Percentiles rank a stretch among this genome's conserved stretches.
Evolutionary conservation across 2,113 vertebrate genomes (phyloP).

Genomic region (Scomber japonicus): DNA sequence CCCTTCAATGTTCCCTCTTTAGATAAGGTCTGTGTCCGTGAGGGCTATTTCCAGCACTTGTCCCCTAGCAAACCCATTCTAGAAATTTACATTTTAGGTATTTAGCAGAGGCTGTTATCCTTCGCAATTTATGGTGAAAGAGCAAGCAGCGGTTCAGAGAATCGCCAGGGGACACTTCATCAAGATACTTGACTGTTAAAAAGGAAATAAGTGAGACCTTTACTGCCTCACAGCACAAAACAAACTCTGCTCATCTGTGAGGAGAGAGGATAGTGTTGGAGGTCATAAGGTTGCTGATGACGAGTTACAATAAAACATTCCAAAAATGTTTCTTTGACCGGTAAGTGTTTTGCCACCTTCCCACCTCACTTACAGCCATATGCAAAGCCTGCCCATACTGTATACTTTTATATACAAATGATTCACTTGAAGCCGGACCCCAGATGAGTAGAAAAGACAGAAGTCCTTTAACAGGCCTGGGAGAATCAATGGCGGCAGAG

Average conservation of each 20-base stretch:
- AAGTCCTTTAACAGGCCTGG: constrained; percentile 17
- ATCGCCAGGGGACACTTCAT: constrained; percentile 30
- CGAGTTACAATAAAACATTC: background rate
- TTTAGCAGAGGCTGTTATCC: constrained; percentile 41
- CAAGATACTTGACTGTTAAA: constrained; percentile 25
- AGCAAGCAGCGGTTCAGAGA: constrained; percentile 17
- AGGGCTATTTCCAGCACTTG: constrained; percentile 30
- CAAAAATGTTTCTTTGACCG: background rate
- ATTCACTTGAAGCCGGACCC: constrained; percentile 39
- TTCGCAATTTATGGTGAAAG: constrained; percentile 18
- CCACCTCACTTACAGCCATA: background rate
- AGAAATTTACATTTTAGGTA: constrained; percentile 42
- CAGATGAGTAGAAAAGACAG: constrained; percentile 33
- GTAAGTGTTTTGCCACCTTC: background rate
- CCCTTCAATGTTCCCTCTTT: constrained; percentile 26
- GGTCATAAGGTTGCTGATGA: background rate
- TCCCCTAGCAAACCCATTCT: constrained; percentile 30
- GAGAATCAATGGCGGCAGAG: constrained; percentile 38
- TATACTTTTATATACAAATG: constrained; percentile 2
- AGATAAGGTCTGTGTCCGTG: constrained; percentile 26
- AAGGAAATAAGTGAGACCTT: constrained; percentile 4
- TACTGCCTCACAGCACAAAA: background rate
- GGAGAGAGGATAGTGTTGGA: constrained; percentile 6
- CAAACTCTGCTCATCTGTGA: constrained; percentile 14
- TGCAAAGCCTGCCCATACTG: background rate